Evolutionary conservation across 2,888 invertebrate genomes (phyloP).

Genomic region (Torymus texanus): DNA sequence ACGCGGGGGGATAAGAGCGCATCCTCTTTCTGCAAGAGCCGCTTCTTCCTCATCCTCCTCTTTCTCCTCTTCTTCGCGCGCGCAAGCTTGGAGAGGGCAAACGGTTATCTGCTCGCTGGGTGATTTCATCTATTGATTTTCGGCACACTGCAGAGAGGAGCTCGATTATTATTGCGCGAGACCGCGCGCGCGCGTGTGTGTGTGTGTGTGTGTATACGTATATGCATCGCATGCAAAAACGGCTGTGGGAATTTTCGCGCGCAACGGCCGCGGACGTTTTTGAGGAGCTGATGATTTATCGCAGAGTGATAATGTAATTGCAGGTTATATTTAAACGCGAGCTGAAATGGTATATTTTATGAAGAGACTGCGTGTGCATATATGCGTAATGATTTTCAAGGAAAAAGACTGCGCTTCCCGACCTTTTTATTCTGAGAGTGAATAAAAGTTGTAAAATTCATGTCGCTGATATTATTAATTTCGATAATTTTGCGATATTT

Average conservation of each 20-base stretch:
- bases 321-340: conserved; percentile 11
- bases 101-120: no score
- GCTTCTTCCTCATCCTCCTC: conserved; percentile 46
- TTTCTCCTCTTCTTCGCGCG: neutral
- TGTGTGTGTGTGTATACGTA: no score
- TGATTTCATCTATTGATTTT: conserved; percentile 45
- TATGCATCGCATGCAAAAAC: no score
- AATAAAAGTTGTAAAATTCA: no score
- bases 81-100: neutral
- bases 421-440: no score
- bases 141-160: neutral
- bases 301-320: neutral
- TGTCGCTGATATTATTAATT: no score
- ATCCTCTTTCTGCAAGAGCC: neutral
- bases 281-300: neutral
- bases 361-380: neutral
- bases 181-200: no score
- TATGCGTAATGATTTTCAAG: no score
- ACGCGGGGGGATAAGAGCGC: conserved; percentile 54
- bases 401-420: no score
- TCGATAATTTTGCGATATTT: no score
- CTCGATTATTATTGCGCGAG: conserved; percentile 21
- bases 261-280: no score
- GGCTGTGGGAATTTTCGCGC: no score
- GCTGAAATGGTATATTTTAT: neutral